Base-by-base conservation (phyloP, 2,888 invertebrate species). In the Tuberolachnus salignus region DNA sequence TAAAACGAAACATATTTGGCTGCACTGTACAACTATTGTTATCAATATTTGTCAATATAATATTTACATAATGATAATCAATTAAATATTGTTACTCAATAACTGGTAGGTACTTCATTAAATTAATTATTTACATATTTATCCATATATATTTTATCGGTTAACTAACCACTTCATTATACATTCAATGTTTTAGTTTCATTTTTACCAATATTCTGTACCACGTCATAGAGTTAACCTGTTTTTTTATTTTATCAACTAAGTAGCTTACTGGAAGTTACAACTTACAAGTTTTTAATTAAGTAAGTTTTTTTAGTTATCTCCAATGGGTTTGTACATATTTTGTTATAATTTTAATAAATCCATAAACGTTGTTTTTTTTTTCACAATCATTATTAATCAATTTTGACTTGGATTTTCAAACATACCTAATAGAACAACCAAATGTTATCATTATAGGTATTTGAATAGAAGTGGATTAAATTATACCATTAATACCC, bases 1-100 rank as follows among this genome's bases (percentile, higher is more conserved):
- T 63, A 13, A 19, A 21, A 44, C 3, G 11, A 63, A 42, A 16
- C 10, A 66, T 11, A 21, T 44, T 44, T 70, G 70, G 70, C 55
- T 4, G 21, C 55, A 70, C 55, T 70, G 70, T 70, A 21, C n/a
- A 42, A 70, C 16, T 55, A 21, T 16, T 70, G 55, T 55, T 55
- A 55, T 21, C 10, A 8, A 13, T 3, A 19, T 63, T 63, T n/a
- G 57, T 26, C 34, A 34, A 34, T 34, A 34, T 34, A 34, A 34
- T 67, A 10, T 21, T 21, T 26, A 67, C n/a, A 67, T 9, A 69
- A 69, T 34, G 34, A 69, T 55, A 19, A 69, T 69, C 69, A 69
- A 53, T 69, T 53, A 42, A 69, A 69, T 21, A 53, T 53, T 67
- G 26, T 67, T 51, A 67, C 66, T 46, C 6, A 19, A 63, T 19